Conservation (phyloP, 2,888 invertebrate genomes). For the Caenorhabditis becei region DNA sequence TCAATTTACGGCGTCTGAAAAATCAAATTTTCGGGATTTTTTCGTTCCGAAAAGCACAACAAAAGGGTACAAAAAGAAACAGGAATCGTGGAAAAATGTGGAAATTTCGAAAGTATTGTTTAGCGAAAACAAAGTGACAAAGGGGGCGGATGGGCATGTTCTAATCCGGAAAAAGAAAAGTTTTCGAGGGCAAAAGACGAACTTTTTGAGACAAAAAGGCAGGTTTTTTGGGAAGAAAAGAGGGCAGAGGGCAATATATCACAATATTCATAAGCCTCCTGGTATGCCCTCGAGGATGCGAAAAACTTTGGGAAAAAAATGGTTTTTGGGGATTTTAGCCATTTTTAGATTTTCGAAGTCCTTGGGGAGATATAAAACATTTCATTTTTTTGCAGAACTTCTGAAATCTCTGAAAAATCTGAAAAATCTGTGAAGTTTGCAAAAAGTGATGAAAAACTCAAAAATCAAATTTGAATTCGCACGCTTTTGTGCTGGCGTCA, state of each 20-base stretch:
- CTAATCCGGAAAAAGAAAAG: constrained; percentile 11
- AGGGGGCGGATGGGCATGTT: not conserved
- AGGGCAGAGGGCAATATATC: constrained; percentile 20
- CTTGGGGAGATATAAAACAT: not conserved
- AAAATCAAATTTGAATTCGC: not conserved
- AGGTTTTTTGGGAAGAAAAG: not conserved
- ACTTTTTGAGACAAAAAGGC: not conserved
- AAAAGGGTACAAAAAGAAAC: not conserved
- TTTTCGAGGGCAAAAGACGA: too few species aligned
- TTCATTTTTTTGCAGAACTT: too few species aligned
- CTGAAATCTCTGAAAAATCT: too few species aligned
- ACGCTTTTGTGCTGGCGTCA: not conserved
- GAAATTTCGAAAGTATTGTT: too few species aligned
- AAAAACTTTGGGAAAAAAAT: constrained; percentile 10
- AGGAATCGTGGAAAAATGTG: too few species aligned
- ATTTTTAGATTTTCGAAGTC: not conserved
- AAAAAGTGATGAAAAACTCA: too few species aligned
- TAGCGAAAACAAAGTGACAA: not conserved
- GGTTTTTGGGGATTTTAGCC: not conserved
- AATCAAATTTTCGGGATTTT: too few species aligned
- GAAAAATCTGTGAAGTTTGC: too few species aligned
- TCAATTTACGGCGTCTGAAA: too few species aligned
- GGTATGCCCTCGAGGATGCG: constrained; percentile 20
- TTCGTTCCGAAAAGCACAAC: not conserved
- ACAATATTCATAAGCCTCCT: constrained; percentile 41